Evolutionary conservation across 2,113 vertebrate species (phyloP), one percentile per base, ranked within the genome.

Genomic region (Atractosteus spatula): DNA sequence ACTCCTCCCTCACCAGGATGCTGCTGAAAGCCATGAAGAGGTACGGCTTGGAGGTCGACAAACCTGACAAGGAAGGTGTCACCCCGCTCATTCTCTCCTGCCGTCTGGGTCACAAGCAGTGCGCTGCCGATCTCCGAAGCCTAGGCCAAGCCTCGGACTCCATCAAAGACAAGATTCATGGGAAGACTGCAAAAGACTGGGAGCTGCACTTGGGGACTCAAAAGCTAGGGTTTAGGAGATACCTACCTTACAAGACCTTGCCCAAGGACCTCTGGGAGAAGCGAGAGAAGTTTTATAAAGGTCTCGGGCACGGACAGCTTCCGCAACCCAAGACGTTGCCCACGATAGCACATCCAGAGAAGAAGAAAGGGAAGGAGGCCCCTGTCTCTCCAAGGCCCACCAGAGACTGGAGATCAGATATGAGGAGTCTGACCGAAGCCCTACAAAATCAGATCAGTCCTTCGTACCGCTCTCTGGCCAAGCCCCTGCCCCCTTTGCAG

Each of bases 381-480:
- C n/a, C 13, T 41, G 56, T 63, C 55, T 56, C 12, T 2, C 16
- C 16, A 54, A 41, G 41, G 69, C 43, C 11, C 55, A 12, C 3
- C 12, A n/a, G 3, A 45, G 71, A 55, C 72, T 78, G 80, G 79
- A 69, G 66, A 29, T 8, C 71, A 63, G 65, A 76, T 12, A 41
- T 71, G 11, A 67, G 73, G 59, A 75, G 45, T 8, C 65, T 74
- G 14, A 59, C 14, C n/a, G 54, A 71, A 16, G 59, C 42, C 4
- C 74, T 78, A 11, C 71, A 80, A 66, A 62, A 41, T 3, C 79
- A 82, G 61, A 76, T 75, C 55, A 83, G 66, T 14, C 41, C 72
- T 66, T 79, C 73, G 3, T 80, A 78, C 70, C 54, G 64, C 7
- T 66, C 55, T 6, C 54, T 62, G 56, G 79, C 79, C 56, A 73